phyloP scores from a whole-genome alignment of 2,888 invertebrate genomes.

The Nycteola revayana region DNA sequence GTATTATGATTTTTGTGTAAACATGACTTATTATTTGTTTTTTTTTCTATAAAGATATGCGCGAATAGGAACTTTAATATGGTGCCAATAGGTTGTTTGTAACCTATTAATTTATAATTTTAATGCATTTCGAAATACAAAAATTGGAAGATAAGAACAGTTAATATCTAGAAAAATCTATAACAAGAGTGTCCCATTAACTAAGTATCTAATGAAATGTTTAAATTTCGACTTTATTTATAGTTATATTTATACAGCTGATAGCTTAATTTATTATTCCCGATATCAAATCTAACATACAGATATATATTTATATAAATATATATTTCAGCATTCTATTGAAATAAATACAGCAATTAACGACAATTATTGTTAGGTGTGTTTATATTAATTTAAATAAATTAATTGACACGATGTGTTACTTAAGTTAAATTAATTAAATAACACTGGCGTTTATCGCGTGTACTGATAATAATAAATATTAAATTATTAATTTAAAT shows the following conservation, averaged over 20 bases:
- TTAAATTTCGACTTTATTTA: slow-evolving; percentile 33
- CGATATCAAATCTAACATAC: slow-evolving; percentile 14
- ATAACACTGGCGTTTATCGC: slow-evolving; percentile 23
- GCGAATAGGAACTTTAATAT: too few relatives aligned
- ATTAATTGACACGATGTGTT: slow-evolving; percentile 45
- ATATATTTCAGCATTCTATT: slow-evolving; percentile 13
- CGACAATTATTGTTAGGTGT: slow-evolving; percentile 10
- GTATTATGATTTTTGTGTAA: too few relatives aligned
- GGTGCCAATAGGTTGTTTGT: too few relatives aligned
- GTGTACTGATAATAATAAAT: slow-evolving; percentile 10
- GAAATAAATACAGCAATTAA: slow-evolving; percentile 22
- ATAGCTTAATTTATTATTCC: slow-evolving; percentile 23
- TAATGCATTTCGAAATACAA: too few relatives aligned
- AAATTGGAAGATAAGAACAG: too few relatives aligned
- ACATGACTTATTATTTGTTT: too few relatives aligned
- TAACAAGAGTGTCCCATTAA: slow-evolving; percentile 18
- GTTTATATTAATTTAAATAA: slow-evolving; percentile 35
- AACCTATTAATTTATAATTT: too few relatives aligned
- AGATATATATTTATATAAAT: slow-evolving; percentile 10
- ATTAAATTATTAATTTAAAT: too few relatives aligned
- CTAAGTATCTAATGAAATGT: slow-evolving; percentile 41
- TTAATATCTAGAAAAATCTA: slow-evolving; percentile 30
- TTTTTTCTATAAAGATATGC: too few relatives aligned
- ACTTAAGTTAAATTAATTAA: slow-evolving; percentile 27
- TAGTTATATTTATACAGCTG: slow-evolving; percentile 34